A percentile compares a stretch with the other conserved stretches of the same genome.
Conservation (phyloP, 2,888 invertebrate species). For the Patella ulyssiponensis region DNA sequence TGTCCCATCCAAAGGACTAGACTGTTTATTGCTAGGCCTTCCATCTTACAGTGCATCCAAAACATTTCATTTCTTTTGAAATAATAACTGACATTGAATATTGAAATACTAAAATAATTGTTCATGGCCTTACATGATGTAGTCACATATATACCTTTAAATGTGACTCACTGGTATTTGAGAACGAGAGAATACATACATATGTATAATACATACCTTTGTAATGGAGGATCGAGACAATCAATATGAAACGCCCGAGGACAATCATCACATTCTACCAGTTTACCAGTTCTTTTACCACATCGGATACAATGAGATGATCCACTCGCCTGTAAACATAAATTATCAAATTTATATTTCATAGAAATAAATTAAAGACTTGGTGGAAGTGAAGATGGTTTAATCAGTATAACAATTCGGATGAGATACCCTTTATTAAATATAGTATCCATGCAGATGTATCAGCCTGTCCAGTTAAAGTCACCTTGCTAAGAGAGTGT, state of each 20-base stretch:
- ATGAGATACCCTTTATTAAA: too few relatives aligned
- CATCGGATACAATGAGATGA: slow-evolving; percentile 95
- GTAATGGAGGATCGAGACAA: slow-evolving; percentile 90
- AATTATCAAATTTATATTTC: neutral
- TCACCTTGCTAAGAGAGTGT: too few relatives aligned
- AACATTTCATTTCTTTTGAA: too few relatives aligned
- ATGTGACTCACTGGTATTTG: neutral
- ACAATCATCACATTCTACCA: slow-evolving; percentile 91
- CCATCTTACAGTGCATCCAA: too few relatives aligned
- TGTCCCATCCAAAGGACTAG: too few relatives aligned
- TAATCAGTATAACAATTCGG: too few relatives aligned
- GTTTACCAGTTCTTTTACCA: slow-evolving; percentile 80
- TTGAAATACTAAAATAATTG: neutral
- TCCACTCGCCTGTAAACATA: slow-evolving; percentile 77
- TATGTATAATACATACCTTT: slow-evolving; percentile 61
- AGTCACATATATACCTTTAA: neutral
- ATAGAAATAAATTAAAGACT: neutral
- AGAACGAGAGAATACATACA: neutral
- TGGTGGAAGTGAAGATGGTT: too few relatives aligned
- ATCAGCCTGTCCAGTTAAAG: too few relatives aligned
- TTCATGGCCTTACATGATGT: neutral
- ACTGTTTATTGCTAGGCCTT: too few relatives aligned
- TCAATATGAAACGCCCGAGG: slow-evolving; percentile 93
- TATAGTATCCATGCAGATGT: too few relatives aligned
- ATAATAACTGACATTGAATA: too few relatives aligned